phyloP scores from a whole-genome alignment of 2,888 invertebrate species.

The Lottia scabra region DNA sequence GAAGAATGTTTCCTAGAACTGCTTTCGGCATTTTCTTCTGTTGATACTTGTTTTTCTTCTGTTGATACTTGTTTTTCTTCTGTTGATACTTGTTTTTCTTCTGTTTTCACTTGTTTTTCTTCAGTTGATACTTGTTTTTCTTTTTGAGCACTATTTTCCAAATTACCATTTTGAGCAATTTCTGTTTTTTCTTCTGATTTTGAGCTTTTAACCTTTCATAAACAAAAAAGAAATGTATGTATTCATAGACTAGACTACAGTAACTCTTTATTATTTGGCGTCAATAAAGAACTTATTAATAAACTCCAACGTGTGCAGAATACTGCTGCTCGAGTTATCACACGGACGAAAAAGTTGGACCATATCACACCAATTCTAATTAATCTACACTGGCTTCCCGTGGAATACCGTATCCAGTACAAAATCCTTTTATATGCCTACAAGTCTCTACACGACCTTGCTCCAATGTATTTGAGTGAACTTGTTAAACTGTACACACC shows the following conservation, averaged over 20 bases:
- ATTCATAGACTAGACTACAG: conserved; percentile 7
- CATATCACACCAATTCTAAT: conserved; percentile 17
- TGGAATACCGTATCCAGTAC: conserved; percentile 6
- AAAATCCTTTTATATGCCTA: conserved; percentile 10
- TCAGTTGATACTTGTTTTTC: too few relatives aligned
- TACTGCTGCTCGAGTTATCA: conserved; percentile 12
- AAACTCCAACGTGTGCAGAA: conserved; percentile 14
- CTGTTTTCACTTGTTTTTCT: too few relatives aligned
- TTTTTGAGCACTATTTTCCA: too few relatives aligned
- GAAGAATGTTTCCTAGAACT: too few relatives aligned
- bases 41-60: too few relatives aligned
- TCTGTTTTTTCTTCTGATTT: too few relatives aligned
- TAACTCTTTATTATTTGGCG: conserved; percentile 10
- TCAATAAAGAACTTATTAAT: neutral
- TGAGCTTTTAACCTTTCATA: neutral
- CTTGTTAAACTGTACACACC: neutral
- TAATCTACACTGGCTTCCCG: conserved; percentile 15
- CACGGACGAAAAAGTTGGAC: neutral
- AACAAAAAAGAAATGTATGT: too few relatives aligned
- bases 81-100: too few relatives aligned
- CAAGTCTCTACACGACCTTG: conserved; percentile 7
- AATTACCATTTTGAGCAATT: too few relatives aligned
- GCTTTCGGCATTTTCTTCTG: too few relatives aligned
- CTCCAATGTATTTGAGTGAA: neutral
- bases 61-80: too few relatives aligned